A percentile compares a stretch with the other conserved stretches of the same genome.
phyloP scores from a whole-genome alignment of 2,888 invertebrate genomes.

The Tetragnatha montana region DNA sequence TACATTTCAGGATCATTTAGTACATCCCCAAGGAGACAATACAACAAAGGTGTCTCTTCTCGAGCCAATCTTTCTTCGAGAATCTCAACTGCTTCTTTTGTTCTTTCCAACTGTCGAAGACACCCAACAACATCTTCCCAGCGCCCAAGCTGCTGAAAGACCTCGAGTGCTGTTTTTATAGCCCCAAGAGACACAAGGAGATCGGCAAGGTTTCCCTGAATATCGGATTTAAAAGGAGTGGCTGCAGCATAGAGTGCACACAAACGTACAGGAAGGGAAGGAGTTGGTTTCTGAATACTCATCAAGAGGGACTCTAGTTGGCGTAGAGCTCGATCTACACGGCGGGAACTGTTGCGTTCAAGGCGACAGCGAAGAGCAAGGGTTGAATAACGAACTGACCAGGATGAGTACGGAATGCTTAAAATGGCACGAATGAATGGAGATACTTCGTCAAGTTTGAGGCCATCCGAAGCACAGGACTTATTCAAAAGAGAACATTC shows the following conservation, averaged over 20 bases:
- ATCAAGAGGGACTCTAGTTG: slow-evolving; percentile 84
- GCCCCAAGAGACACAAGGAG: slow-evolving; percentile 87
- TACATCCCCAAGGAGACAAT: slow-evolving; percentile 94
- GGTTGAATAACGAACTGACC: slow-evolving; percentile 86
- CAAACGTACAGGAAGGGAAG: slow-evolving; percentile 79
- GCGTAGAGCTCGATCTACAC: slow-evolving; percentile 90
- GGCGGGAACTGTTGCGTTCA: slow-evolving; percentile 86
- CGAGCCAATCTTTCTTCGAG: slow-evolving; percentile 84
- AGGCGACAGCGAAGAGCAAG: slow-evolving; percentile 85
- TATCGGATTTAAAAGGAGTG: slow-evolving; percentile 85
- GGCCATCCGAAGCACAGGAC: slow-evolving; percentile 82
- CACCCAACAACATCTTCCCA: slow-evolving; percentile 97
- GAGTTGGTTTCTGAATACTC: slow-evolving; percentile 38
- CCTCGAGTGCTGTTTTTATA: slow-evolving; percentile 88
- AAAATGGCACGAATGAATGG: slow-evolving; percentile 84
- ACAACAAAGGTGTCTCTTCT: slow-evolving; percentile 89
- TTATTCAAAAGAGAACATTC: slow-evolving; percentile 81
- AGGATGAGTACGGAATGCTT: slow-evolving; percentile 81
- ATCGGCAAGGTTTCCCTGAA: slow-evolving; percentile 86
- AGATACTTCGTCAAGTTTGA: slow-evolving; percentile 86
- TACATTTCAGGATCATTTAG: slow-evolving; percentile 87
- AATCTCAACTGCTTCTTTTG: slow-evolving; percentile 86
- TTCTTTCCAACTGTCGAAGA: slow-evolving; percentile 84
- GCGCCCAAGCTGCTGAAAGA: slow-evolving; percentile 84
- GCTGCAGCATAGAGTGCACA: slow-evolving; percentile 84